These are phyloP conservation scores for Cettia cetti DNA, from an alignment of 2,113 vertebrate genomes.

Conservation along the genomic window DNA sequence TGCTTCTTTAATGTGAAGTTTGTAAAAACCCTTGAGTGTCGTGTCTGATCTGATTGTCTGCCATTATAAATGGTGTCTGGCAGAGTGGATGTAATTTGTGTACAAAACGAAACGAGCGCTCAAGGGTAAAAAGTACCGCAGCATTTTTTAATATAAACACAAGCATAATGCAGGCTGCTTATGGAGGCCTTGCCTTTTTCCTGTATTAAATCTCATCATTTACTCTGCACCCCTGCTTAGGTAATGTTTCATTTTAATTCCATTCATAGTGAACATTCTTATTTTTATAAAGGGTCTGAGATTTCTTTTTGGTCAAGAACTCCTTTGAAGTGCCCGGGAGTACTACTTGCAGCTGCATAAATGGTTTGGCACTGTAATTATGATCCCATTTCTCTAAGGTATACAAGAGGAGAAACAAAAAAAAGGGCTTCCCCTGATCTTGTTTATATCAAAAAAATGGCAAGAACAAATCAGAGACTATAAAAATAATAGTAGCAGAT, in stretches of 20 bases:
- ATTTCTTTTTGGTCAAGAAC: slow-evolving; percentile 14
- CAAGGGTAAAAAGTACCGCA: neutral
- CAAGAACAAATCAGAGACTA: slow-evolving; percentile 21
- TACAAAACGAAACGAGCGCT: neutral
- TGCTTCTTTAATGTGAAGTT: slow-evolving; percentile 48
- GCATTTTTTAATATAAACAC: slow-evolving; percentile 5
- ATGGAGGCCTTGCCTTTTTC: neutral
- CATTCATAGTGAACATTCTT: neutral
- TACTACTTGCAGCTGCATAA: slow-evolving; percentile 22
- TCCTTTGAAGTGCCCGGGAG: slow-evolving; percentile 40
- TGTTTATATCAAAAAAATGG: slow-evolving; percentile 18
- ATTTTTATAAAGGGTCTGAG: neutral
- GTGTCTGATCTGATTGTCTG: slow-evolving; percentile 54
- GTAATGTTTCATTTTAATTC: slow-evolving; percentile 28
- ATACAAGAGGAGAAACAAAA: slow-evolving; percentile 22
- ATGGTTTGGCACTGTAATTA: slow-evolving; percentile 57
- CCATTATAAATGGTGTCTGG: slow-evolving; percentile 54
- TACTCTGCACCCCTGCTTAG: neutral
- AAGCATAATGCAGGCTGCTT: neutral
- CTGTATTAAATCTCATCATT: neutral
- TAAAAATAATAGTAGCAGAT: neutral
- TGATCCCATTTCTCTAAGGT: slow-evolving; percentile 36
- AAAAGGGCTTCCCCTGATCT: slow-evolving; percentile 38
- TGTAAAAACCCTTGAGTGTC: slow-evolving; percentile 29
- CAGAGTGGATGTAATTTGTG: slow-evolving; percentile 46